Conservation (phyloP, 2,888 invertebrate genomes). For the Drosophila demipolita region DNA sequence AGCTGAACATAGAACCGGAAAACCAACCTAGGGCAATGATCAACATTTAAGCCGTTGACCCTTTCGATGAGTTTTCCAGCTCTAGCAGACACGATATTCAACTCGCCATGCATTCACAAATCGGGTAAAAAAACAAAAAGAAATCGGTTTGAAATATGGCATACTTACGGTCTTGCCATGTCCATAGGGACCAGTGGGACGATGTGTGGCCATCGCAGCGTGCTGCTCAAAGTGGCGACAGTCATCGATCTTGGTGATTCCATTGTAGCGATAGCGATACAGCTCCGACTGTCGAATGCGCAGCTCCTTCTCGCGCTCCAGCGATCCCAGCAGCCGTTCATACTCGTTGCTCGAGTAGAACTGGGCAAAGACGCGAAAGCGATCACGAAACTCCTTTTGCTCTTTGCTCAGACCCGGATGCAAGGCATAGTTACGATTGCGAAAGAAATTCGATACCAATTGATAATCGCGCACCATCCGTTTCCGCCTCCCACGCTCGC, state of each 20-base stretch:
- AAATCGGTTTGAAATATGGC: neutral
- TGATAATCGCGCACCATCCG: conserved; percentile 95
- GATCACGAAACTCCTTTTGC: conserved; percentile 90
- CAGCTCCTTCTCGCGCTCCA: conserved; percentile 94
- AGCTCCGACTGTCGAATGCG: conserved; percentile 93
- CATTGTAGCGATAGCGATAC: conserved; percentile 93
- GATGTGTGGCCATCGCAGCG: conserved; percentile 88
- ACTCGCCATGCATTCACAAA: conserved; percentile 83
- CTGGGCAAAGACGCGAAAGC: conserved; percentile 93
- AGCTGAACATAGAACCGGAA: conserved; percentile 47
- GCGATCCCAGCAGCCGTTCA: conserved; percentile 90
- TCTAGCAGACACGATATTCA: conserved; percentile 83
- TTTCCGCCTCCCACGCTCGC: conserved; percentile 95
- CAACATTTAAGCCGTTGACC: neutral
- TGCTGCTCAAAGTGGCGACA: conserved; percentile 95
- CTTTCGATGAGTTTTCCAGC: conserved; percentile 37
- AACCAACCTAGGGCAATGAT: conserved; percentile 15
- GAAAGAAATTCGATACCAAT: conserved; percentile 93
- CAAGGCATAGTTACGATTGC: conserved; percentile 86
- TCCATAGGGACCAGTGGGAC: conserved; percentile 85
- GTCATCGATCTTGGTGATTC: conserved; percentile 93
- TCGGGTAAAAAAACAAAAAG: conserved; percentile 13
- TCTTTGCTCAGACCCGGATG: conserved; percentile 84
- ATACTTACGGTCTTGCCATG: conserved; percentile 85
- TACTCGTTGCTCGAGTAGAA: conserved; percentile 95